These are phyloP conservation scores for Leptoteleia sp. DNA, from an alignment of 1,140 invertebrate species.

Conservation along the genomic window DNA sequence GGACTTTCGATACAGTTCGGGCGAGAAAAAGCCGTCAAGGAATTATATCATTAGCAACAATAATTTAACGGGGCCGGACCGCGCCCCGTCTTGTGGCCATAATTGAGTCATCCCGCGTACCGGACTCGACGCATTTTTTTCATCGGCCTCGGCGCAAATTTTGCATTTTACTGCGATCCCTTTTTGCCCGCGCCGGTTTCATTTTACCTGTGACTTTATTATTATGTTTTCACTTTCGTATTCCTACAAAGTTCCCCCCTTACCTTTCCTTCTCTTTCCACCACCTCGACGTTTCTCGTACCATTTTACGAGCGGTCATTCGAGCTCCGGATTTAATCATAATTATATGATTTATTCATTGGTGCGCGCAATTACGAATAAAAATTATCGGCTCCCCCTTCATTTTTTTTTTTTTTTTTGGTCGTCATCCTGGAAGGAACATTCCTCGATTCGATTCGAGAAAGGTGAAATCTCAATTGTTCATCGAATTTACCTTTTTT, in stretches of 20 bases:
- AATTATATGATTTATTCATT: conserved; percentile 53
- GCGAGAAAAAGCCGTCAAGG: conserved; percentile 63
- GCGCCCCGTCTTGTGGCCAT: conserved; percentile 49
- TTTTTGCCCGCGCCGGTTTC: conserved; percentile 44
- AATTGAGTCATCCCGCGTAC: conserved; percentile 72
- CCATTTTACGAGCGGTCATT: too few relatives aligned
- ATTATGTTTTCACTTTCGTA: conserved; percentile 66
- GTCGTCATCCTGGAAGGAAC: too few relatives aligned
- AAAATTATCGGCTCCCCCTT: conserved; percentile 38
- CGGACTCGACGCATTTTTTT: conserved; percentile 68
- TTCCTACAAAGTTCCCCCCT: conserved; percentile 56
- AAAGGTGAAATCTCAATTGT: not conserved
- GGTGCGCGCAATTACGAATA: conserved; percentile 34
- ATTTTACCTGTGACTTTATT: conserved; percentile 60
- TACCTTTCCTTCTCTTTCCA: too few relatives aligned
- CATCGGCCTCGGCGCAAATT: conserved; percentile 63
- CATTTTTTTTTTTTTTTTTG: too few relatives aligned
- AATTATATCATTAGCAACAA: conserved; percentile 73
- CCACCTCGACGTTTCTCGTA: too few relatives aligned
- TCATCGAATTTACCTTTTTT: not conserved
- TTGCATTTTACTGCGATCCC: conserved; percentile 53
- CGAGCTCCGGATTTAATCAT: conserved; percentile 30
- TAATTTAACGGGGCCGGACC: conserved; percentile 69
- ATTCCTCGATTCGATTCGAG: too few relatives aligned
- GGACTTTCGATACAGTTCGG: conserved; percentile 39